Percentiles rank a stretch among this genome's conserved stretches.
Conservation (phyloP, 1,140 invertebrate species). For the Helicoverpa zea region DNA sequence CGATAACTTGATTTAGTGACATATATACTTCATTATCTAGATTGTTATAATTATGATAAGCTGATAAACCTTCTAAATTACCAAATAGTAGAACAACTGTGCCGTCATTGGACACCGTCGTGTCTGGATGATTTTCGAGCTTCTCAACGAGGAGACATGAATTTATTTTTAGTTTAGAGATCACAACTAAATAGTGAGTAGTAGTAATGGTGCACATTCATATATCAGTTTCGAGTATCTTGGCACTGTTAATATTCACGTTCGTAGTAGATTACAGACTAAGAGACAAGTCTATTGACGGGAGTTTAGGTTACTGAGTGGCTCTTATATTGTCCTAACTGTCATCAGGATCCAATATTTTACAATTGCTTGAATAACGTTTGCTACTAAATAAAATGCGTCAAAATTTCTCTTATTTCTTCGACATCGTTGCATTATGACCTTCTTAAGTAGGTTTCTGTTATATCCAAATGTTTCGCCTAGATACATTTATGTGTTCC, state of each 20-base stretch:
- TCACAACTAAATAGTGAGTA: constrained; percentile 2
- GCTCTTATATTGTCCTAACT: too few relatives aligned
- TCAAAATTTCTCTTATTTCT: background rate
- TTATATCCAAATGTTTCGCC: constrained; percentile 7
- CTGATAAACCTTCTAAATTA: too few relatives aligned
- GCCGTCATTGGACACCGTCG: too few relatives aligned
- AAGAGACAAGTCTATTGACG: background rate
- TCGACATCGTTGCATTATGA: background rate
- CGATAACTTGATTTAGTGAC: too few relatives aligned
- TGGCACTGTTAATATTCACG: constrained; percentile 15
- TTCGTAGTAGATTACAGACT: background rate
- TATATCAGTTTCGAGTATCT: constrained; percentile 14
- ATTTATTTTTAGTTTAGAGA: background rate
- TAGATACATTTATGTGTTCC: constrained; percentile 32
- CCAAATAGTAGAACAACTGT: too few relatives aligned
- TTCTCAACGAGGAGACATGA: background rate
- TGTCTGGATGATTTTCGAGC: too few relatives aligned
- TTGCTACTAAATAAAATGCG: background rate
- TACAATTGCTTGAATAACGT: background rate
- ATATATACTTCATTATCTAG: too few relatives aligned
- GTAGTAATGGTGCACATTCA: constrained; percentile 1
- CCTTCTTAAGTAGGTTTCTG: background rate
- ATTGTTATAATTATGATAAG: too few relatives aligned
- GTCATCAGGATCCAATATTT: background rate
- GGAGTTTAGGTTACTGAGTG: background rate